A percentile compares a stretch with the other conserved stretches of the same genome.
Conservation (phyloP, 2,888 invertebrate species). For the Panopea generosa region DNA sequence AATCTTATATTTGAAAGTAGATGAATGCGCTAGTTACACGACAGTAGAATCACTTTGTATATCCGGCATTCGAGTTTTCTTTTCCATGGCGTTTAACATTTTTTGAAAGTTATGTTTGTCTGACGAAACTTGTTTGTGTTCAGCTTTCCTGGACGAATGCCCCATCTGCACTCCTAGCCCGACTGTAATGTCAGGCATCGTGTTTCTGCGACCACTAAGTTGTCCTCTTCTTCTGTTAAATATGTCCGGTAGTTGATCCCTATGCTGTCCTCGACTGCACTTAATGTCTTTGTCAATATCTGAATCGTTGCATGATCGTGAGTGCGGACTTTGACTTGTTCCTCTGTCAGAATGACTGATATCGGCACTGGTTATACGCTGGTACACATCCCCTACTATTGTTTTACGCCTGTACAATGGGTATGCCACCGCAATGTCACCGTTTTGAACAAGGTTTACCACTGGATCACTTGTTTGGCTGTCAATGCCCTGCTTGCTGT, state of each 20-base stretch:
- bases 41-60: too few species aligned
- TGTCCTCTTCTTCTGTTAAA: not conserved
- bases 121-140: too few species aligned
- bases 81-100: too few species aligned
- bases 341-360: constrained; percentile 3
- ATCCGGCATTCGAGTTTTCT: too few species aligned
- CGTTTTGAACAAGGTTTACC: not conserved
- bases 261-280: not conserved
- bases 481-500: constrained; percentile 6
- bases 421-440: not conserved
- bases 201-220: not conserved
- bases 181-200: not conserved
- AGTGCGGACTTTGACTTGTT: not conserved
- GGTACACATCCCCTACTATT: constrained; percentile 15
- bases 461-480: not conserved
- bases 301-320: constrained; percentile 16
- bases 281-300: constrained; percentile 1
- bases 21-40: too few species aligned
- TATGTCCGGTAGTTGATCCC: constrained; percentile 2
- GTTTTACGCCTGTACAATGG: constrained; percentile 28
- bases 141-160: too few species aligned
- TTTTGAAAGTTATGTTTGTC: too few species aligned
- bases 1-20: too few species aligned
- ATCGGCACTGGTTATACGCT: constrained; percentile 22
- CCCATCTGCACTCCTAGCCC: too few species aligned